Evolutionary conservation across 1,140 invertebrate genomes (phyloP).

Genomic region (Coboldia fuscipes): DNA sequence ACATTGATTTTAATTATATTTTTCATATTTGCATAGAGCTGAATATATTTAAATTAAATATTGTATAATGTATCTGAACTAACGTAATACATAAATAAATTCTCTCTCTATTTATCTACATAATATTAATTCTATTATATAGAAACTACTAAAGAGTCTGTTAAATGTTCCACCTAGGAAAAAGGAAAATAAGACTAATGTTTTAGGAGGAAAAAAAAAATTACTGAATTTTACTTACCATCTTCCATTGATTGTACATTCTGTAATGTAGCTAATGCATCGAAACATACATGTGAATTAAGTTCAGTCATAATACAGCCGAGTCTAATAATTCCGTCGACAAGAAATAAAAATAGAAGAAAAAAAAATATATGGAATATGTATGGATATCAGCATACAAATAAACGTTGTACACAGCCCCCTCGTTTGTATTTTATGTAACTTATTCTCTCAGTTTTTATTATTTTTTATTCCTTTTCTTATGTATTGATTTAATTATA

Average conservation of each 20-base stretch:
- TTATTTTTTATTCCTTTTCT: no score
- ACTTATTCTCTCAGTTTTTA: no score
- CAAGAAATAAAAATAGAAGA: no score
- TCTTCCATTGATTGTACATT: neutral
- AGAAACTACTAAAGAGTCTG: neutral
- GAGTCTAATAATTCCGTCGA: no score
- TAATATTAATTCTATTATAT: neutral
- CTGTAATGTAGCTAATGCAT: slow-evolving; percentile 1
- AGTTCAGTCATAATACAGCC: neutral
- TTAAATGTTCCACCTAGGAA: neutral
- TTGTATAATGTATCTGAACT: neutral
- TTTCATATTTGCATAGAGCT: no score
- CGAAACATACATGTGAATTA: neutral
- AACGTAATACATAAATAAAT: neutral
- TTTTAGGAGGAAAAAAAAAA: neutral
- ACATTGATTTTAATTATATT: no score
- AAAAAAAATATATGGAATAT: no score
- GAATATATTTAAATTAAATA: neutral
- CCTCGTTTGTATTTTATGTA: no score
- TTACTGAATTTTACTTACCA: neutral
- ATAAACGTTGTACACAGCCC: no score
- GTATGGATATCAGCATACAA: no score
- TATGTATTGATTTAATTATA: no score
- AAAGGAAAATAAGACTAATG: neutral
- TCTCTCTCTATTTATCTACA: no score